Base-by-base conservation (phyloP, 2,113 vertebrate genomes). In the Chionomys nivalis region DNA sequence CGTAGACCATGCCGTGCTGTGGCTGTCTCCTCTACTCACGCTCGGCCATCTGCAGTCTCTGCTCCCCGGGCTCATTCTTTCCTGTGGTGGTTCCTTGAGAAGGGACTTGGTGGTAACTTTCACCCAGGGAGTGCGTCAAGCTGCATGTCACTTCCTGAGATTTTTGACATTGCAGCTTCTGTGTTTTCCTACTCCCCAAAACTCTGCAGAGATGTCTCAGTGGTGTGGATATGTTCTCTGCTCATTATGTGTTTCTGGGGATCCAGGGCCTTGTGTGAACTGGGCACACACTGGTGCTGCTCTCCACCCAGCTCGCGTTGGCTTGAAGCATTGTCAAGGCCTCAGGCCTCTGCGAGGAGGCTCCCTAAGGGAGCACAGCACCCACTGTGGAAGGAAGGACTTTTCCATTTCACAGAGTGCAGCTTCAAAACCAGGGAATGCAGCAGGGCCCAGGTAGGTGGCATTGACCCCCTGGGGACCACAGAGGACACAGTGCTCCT, bases 1-100 rank as follows among this genome's bases (percentile, higher is more conserved):
- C 44, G 10, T 0, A 10, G 55, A 0, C 5, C 2, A 3, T 3
- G 9, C 31, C 17, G 1, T 4, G 5, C 49, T 9, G 1, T 0
- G 1, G 61, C 81, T 49, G 2, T 28, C 13, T 3, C 36, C 39
- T 24, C 26, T 21, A 21, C 24, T 21, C 11, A 8, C 2, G 26
- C n/a, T 2, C 10, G 1, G 1, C 7, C 19, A 1, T 70, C 55
- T 4, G 42, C 26, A 23, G 7, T 11, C 36, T 42, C n/a, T 21
- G 10, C 26, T 44, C 7, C 33, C 4, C 52, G 19, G 11, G n/a
- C 42, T 78, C 2, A 0, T 33, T 33, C 24, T 17, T 33, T 36
- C 10, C 21, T 63, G n/a, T n/a, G 58, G 13, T 26, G 31, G 31
- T 58, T 78, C 36, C 63, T 66, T n/a, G 72, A n/a, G 52, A n/a